A percentile compares a stretch with the other conserved stretches of the same genome.
These are phyloP conservation scores for Cinclus cinclus DNA, from an alignment of 2,113 vertebrate genomes.

Conservation along the genomic window DNA sequence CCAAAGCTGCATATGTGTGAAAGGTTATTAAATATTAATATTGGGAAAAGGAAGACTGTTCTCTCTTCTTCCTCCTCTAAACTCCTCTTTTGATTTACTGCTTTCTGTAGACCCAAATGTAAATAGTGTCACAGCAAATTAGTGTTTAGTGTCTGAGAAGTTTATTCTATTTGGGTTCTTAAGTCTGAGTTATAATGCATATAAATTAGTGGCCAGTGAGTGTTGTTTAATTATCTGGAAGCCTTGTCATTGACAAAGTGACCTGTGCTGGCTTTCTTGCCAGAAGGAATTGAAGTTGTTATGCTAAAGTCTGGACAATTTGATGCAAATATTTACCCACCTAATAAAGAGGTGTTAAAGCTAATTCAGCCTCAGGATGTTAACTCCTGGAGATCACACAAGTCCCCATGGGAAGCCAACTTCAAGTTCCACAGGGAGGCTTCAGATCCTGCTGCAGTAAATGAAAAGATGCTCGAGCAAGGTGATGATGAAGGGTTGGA, in stretches of 20 bases:
- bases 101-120: constrained; percentile 12
- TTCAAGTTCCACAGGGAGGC: neutral
- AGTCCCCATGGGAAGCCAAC: neutral
- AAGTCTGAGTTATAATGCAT: constrained; percentile 55
- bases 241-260: constrained; percentile 34
- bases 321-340: constrained; percentile 56
- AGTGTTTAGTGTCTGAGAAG: constrained; percentile 57
- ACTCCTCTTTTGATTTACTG: constrained; percentile 43
- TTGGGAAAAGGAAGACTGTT: neutral
- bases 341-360: constrained; percentile 50
- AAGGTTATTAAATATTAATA: constrained; percentile 1
- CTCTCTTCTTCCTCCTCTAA: constrained; percentile 18
- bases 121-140: constrained; percentile 64
- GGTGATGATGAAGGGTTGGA: neutral
- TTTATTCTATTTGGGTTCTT: constrained; percentile 59
- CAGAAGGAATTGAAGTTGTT: constrained; percentile 54
- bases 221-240: constrained; percentile 61
- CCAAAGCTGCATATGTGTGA: neutral
- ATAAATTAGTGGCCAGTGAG: constrained; percentile 58
- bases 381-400: constrained; percentile 31
- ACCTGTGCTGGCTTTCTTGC: constrained; percentile 32
- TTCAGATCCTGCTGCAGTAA: neutral
- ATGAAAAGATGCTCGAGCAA: neutral
- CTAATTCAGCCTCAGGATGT: constrained; percentile 40
- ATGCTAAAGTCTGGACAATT: constrained; percentile 48